Conservation (phyloP, 1,140 invertebrate genomes). For the Drosophila subobscura region DNA sequence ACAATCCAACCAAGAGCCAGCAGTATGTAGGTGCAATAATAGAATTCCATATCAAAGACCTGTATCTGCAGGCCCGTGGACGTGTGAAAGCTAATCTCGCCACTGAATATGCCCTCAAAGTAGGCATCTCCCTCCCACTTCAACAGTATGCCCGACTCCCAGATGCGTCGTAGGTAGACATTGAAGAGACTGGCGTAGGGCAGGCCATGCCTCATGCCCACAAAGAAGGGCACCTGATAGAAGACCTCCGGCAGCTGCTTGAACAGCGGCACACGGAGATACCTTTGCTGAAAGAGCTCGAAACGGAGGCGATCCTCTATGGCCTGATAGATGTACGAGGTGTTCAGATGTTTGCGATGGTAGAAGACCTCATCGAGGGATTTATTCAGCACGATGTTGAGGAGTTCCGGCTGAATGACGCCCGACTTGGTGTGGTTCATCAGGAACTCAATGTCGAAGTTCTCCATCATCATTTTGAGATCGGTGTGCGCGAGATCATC, state of each 20-base stretch:
- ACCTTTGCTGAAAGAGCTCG: slow-evolving; percentile 23
- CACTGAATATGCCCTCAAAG: slow-evolving; percentile 30
- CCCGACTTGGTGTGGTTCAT: slow-evolving; percentile 1
- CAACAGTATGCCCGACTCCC: slow-evolving; percentile 25
- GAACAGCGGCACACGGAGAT: slow-evolving; percentile 33
- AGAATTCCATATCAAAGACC: slow-evolving; percentile 40
- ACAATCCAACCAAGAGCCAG: slow-evolving; percentile 26
- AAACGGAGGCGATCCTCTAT: slow-evolving; percentile 30
- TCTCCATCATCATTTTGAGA: slow-evolving; percentile 6
- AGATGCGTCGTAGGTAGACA: slow-evolving; percentile 26
- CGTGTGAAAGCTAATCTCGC: slow-evolving; percentile 31
- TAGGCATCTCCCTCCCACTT: slow-evolving; percentile 16
- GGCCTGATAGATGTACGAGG: slow-evolving; percentile 16
- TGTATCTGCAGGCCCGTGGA: slow-evolving; percentile 7
- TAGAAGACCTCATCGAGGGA: slow-evolving; percentile 13
- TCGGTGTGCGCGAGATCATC: slow-evolving; percentile 21
- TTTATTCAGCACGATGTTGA: not conserved
- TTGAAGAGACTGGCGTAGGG: slow-evolving; percentile 31
- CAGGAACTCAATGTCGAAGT: slow-evolving; percentile 19
- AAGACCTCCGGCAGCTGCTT: slow-evolving; percentile 20
- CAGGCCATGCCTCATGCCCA: slow-evolving; percentile 23
- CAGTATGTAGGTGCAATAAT: slow-evolving; percentile 31
- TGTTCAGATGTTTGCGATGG: slow-evolving; percentile 21
- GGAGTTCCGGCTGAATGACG: slow-evolving; percentile 14
- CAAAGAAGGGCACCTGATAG: slow-evolving; percentile 24